phyloP scores from a whole-genome alignment of 2,113 vertebrate species.

The Nannospalax galili region DNA sequence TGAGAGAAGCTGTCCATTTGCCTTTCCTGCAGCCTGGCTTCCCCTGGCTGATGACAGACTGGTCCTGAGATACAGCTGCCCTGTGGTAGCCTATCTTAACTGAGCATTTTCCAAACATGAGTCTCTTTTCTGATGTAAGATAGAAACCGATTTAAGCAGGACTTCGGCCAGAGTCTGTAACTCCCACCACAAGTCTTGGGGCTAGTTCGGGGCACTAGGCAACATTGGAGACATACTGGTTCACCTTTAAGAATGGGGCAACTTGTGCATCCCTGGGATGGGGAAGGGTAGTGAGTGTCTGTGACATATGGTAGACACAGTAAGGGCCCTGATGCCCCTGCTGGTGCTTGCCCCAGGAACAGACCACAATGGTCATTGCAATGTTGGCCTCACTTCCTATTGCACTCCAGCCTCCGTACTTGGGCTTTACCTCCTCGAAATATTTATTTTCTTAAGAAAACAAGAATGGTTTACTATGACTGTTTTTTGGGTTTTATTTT shows the following conservation, averaged over 20 bases:
- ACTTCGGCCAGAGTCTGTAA: constrained; percentile 9
- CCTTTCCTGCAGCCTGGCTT: neutral
- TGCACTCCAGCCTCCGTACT: neutral
- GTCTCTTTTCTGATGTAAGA: constrained; percentile 43
- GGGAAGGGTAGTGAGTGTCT: too few relatives aligned
- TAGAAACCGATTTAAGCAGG: neutral
- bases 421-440: constrained; percentile 45
- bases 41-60: neutral
- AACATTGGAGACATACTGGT: too few relatives aligned
- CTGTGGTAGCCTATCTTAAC: neutral
- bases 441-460: constrained; percentile 81
- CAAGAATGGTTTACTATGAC: constrained; percentile 39
- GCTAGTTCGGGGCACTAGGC: too few relatives aligned
- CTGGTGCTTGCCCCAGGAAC: neutral
- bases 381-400: neutral
- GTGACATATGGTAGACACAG: neutral
- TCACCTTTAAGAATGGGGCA: too few relatives aligned
- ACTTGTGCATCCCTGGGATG: too few relatives aligned
- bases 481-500: constrained; percentile 38
- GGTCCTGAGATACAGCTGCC: neutral
- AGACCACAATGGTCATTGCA: neutral
- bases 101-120: constrained; percentile 17
- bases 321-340: neutral
- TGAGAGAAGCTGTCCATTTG: constrained; percentile 71
- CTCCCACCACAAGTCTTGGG: too few relatives aligned